Evolutionary conservation across 30 jellyfish, hydroid and myxozoan genomes (phyloP), one percentile per base, ranked within the genome.

Genomic region (Aurelia aurita): DNA sequence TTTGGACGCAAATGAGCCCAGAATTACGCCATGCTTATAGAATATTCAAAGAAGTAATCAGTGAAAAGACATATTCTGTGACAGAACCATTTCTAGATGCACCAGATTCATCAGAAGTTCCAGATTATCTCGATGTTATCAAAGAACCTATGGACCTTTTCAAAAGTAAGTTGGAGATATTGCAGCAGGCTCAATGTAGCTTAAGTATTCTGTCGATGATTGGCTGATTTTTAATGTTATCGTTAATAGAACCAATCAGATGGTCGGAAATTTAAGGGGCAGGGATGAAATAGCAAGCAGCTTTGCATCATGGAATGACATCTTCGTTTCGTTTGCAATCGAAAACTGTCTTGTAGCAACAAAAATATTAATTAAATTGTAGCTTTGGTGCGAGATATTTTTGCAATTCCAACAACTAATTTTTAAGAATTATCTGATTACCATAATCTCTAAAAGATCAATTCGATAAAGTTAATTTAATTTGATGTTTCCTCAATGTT

Each of bases 11-110:
- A 59, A 72, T 85, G 89, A 23, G 76, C 61, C 92, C 91, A 47
- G 97, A 86, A 75, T 44, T 89, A 7, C 95, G 90, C 34, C 91
- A 87, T 61, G 99, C 98, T 2, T 94, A 88, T 79, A 77, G 86
- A 45, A 64, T 94, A n/a, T 89, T 82, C 65, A 81, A 95, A 84
- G 96, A 94, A 54, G 25, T 94, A 26, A 18, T 89, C 21, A 63
- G 58, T 47, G 96, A 94, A 21, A 89, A 94, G 68, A 59, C 87
- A 29, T 84, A 78, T 44, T 59, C 80, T 6, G 70, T 85, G 12
- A 70, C 47, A 43, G 91, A 79, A 26, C 92, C 96, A 25, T 88
- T 88, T 88, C 49, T 74, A 19, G 74, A 71, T 72, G 87, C 92
- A 4, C 91, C 79, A 2, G 84, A 88, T 61, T 25, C 91, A 8